Base-by-base conservation (phyloP, 2,113 vertebrate genomes). In the Chrysemys picta region DNA sequence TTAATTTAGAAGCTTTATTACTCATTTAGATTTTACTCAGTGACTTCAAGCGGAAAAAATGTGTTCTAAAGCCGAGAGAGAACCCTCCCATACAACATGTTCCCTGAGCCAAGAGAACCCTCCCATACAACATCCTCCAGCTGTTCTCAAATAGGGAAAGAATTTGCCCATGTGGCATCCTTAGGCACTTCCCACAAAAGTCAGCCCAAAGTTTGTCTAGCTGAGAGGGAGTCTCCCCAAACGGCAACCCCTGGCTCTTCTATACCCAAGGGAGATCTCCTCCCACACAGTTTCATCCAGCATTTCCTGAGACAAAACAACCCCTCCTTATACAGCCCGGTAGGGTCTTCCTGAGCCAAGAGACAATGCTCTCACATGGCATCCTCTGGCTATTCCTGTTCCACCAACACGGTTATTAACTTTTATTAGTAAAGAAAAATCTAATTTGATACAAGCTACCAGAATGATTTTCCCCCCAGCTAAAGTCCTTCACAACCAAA, bases 101-200 rank as follows among this genome's bases (percentile, higher is more conserved):
- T 87, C 72, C 80, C 59, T 0, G 42, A 94, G 86, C 52, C 91
- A 96, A 96, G 93, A 90, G 93, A 90, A 94, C 94, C 45, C 96
- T 95, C 96, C 96, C 96, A 87, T 88, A 72, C 96, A 94, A 94
- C 87, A 95, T 91, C 95, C 96, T 97, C 92, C 95, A 94, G 97
- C 97, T 93, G 94, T 75, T 94, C 91, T 72, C 84, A 83, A 82
- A 89, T 50, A 75, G 90, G 91, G 72, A 91, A 82, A 83, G n/a
- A 92, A 49, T 93, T 85, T 24, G 10, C 87, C 80, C 91, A 57
- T 2, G 10, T 59, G 87, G 93, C 81, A 42, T 17, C 45, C 84
- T 89, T 85, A 1, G 0, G 49, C 87, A 84, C 62, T 27, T 93
- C 90, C 90, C 94, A 95, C 88, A 80, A 93, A 75, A 87, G 85